Evolutionary conservation across 2,113 vertebrate species (phyloP).

Genomic region (Gasterosteus aculeatus): DNA sequence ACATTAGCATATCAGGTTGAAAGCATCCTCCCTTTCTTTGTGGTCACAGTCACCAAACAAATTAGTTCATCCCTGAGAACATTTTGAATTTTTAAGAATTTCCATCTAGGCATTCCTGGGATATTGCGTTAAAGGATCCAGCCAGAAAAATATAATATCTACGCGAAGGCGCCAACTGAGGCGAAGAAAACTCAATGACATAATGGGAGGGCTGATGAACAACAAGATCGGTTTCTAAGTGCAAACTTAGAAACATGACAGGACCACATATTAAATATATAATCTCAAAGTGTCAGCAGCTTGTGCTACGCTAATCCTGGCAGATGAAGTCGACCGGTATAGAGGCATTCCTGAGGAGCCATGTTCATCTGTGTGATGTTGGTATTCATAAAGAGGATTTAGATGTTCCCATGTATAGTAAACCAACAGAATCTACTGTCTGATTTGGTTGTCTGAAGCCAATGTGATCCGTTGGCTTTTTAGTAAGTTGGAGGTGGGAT

Average conservation of each 20-base stretch:
- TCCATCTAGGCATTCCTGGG: not conserved
- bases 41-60: not conserved
- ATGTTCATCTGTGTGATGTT: not conserved
- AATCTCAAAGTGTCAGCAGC: not conserved
- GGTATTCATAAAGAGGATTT: not conserved
- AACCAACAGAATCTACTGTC: not conserved
- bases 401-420: not conserved
- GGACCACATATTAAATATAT: not conserved
- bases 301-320: too few relatives aligned
- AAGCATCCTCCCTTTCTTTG: not conserved
- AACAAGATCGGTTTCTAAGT: not conserved
- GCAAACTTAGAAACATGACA: not conserved
- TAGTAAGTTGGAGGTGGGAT: not conserved
- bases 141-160: not conserved
- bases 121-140: not conserved
- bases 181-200: not conserved
- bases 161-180: too few relatives aligned
- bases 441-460: not conserved
- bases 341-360: not conserved
- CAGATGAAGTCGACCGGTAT: not conserved
- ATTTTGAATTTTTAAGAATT: not conserved
- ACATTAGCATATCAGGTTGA: not conserved
- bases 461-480: not conserved
- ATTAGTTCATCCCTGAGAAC: not conserved
- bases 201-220: not conserved